Evolutionary conservation across 2,888 invertebrate species (phyloP).

Genomic region (Cephus rjabovi): DNA sequence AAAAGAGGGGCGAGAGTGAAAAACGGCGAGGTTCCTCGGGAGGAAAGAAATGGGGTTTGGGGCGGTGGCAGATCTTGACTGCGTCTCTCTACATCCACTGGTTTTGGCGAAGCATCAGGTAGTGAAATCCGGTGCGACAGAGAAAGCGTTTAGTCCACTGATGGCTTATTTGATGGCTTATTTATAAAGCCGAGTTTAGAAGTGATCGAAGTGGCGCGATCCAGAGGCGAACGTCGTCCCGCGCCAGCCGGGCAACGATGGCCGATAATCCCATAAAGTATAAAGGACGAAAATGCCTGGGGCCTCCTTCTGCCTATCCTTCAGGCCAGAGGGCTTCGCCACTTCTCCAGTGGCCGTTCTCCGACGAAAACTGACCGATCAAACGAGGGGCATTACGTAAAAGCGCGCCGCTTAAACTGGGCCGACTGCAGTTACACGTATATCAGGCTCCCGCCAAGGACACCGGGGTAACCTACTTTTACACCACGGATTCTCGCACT

Average conservation of each 20-base stretch:
- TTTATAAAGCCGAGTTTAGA: background rate
- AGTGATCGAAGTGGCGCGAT: background rate
- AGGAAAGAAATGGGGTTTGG: background rate
- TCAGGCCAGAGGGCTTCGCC: background rate
- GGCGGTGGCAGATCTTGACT: background rate
- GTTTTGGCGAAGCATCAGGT: background rate
- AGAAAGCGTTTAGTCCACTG: background rate
- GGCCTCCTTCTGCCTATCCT: background rate
- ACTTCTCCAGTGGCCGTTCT: background rate
- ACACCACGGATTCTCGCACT: slow-evolving; percentile 9
- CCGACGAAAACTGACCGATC: background rate
- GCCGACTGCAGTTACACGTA: slow-evolving; percentile 27
- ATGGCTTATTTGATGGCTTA: background rate
- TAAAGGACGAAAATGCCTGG: background rate
- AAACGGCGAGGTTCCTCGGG: background rate
- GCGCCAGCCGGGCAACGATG: background rate
- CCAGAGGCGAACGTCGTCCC: background rate
- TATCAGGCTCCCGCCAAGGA: slow-evolving; percentile 37
- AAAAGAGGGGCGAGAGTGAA: background rate
- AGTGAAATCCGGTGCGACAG: background rate
- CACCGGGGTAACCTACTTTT: slow-evolving; percentile 40
- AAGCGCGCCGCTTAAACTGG: slow-evolving; percentile 47
- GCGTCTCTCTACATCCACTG: background rate
- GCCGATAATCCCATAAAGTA: background rate
- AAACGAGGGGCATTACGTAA: slow-evolving; percentile 47